A percentile compares a stretch with the other conserved stretches of the same genome.
phyloP scores from a whole-genome alignment of 2,888 invertebrate genomes.

The Sphaeridia pumilis region DNA sequence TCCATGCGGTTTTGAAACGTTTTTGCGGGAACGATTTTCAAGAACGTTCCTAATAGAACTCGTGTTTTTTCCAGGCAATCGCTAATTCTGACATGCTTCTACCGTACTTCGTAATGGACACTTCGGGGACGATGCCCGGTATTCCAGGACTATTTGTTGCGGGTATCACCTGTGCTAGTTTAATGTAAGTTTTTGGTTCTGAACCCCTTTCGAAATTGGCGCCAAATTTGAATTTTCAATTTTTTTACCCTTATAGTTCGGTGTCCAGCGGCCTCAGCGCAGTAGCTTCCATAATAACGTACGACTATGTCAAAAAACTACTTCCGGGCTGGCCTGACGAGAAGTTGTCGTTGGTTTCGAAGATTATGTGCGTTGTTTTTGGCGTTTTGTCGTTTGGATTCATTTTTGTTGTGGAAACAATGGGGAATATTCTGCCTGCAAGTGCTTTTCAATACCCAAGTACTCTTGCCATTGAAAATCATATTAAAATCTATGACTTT shows the following conservation, averaged over 20 bases:
- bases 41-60: too few species aligned
- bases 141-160: slow-evolving; percentile 86
- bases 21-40: too few species aligned
- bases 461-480: too few species aligned
- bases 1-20: too few species aligned
- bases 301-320: slow-evolving; percentile 39
- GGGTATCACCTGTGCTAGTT: slow-evolving; percentile 86
- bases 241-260: too few species aligned
- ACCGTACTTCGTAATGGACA: slow-evolving; percentile 76
- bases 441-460: too few species aligned
- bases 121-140: slow-evolving; percentile 60
- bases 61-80: too few species aligned
- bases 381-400: slow-evolving; percentile 43
- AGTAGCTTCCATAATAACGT: slow-evolving; percentile 45
- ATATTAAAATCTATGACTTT: slow-evolving; percentile 12
- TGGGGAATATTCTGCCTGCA: slow-evolving; percentile 44
- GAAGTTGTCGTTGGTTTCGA: slow-evolving; percentile 42
- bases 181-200: too few species aligned
- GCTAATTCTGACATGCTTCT: slow-evolving; percentile 50
- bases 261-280: slow-evolving; percentile 49
- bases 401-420: slow-evolving; percentile 44
- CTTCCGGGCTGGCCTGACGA: slow-evolving; percentile 31
- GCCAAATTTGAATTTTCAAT: too few species aligned
- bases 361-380: slow-evolving; percentile 41
- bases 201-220: too few species aligned